These are phyloP conservation scores for Tenthredo scrophulariae DNA, from an alignment of 2,888 invertebrate species.

Conservation along the genomic window DNA sequence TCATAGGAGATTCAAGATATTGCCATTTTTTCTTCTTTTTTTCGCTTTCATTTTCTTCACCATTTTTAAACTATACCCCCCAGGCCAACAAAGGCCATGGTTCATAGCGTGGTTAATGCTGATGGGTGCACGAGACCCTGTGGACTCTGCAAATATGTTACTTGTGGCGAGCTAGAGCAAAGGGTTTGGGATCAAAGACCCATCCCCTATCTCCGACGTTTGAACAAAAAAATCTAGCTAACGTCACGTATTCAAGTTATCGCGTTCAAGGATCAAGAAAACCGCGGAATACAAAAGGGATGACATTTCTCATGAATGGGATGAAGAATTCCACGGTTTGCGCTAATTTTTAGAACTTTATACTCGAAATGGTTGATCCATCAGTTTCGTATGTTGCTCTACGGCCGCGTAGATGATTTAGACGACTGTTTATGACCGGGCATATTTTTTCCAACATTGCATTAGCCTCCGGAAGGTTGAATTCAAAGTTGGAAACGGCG, in stretches of 20 bases:
- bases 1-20: constrained; percentile 32
- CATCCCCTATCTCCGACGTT: not conserved
- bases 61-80: constrained; percentile 6
- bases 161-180: not conserved
- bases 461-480: constrained; percentile 4
- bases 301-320: not conserved
- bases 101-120: not conserved
- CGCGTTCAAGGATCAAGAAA: not conserved
- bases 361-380: not conserved
- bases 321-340: not conserved
- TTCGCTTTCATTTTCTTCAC: not conserved
- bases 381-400: not conserved
- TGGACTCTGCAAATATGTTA: constrained; percentile 5
- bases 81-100: not conserved
- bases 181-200: constrained; percentile 26
- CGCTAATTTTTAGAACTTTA: not conserved
- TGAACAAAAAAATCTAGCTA: not conserved
- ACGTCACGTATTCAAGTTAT: constrained; percentile 14
- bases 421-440: constrained; percentile 8
- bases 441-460: not conserved
- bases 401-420: not conserved
- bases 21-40: not conserved
- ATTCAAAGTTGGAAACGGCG: constrained; percentile 19
- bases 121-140: not conserved
- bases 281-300: not conserved